phyloP scores from a whole-genome alignment of 2,888 invertebrate genomes.

The Sclerodermus sp. region DNA sequence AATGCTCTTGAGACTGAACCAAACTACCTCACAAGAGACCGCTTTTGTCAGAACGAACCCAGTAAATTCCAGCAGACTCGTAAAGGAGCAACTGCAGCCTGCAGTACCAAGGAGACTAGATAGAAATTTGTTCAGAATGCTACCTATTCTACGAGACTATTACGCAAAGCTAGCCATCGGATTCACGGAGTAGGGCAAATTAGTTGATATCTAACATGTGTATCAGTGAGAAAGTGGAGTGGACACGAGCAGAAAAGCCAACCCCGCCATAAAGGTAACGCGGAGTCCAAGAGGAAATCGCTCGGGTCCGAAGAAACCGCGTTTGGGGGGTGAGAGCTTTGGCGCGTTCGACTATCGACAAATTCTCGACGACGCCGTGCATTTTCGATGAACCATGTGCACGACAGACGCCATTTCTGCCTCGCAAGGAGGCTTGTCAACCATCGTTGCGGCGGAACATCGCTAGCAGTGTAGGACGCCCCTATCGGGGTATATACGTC shows the following conservation, averaged over 20 bases:
- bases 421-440: constrained; percentile 48
- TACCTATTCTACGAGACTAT: too few relatives aligned
- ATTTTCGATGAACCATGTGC: constrained; percentile 44
- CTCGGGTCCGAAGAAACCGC: constrained; percentile 8
- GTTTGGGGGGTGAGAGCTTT: constrained; percentile 12
- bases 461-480: constrained; percentile 36
- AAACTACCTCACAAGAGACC: too few relatives aligned
- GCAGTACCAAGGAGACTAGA: too few relatives aligned
- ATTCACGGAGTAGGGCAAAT: too few relatives aligned
- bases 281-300: too few relatives aligned
- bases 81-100: too few relatives aligned
- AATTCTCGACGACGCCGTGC: constrained; percentile 17
- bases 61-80: too few relatives aligned
- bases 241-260: constrained; percentile 28
- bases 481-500: constrained; percentile 29
- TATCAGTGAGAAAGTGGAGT: constrained; percentile 11
- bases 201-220: too few relatives aligned
- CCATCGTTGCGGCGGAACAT: constrained; percentile 43
- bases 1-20: too few relatives aligned
- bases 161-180: too few relatives aligned
- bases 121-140: too few relatives aligned
- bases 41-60: too few relatives aligned
- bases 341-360: constrained; percentile 12
- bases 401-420: constrained; percentile 51
- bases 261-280: constrained; percentile 5